These are phyloP conservation scores for Melanotaenia nigrans DNA, from an alignment of 2,797 vertebrate species.

Conservation along the genomic window DNA sequence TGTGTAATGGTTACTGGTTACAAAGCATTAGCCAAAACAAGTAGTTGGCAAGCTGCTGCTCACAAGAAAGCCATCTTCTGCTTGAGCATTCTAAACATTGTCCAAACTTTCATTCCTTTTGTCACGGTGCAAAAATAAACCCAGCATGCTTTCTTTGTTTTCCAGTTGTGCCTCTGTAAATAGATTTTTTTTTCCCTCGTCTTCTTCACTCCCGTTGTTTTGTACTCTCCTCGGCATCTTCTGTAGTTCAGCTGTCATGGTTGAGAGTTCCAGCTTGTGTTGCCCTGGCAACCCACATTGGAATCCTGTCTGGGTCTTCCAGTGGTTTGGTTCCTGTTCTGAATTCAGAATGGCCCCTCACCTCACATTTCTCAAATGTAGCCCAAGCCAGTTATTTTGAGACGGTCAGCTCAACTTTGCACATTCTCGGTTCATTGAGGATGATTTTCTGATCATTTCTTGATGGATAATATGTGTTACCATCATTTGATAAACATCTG, in stretches of 20 bases:
- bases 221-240: constrained; percentile 22
- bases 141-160: constrained; percentile 53
- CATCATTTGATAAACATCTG: not conserved
- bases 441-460: not conserved
- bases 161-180: constrained; percentile 41
- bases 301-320: constrained; percentile 68
- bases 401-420: not conserved
- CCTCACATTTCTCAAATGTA: constrained; percentile 27
- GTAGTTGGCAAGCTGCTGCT: constrained; percentile 18
- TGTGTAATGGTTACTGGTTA: constrained; percentile 23
- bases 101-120: constrained; percentile 37
- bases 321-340: constrained; percentile 63
- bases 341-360: constrained; percentile 53
- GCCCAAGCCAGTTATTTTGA: constrained; percentile 23
- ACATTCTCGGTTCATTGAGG: not conserved
- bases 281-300: constrained; percentile 67
- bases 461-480: not conserved
- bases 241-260: constrained; percentile 54
- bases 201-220: constrained; percentile 21
- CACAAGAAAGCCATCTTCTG: constrained; percentile 19
- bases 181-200: not conserved
- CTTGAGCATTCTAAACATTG: constrained; percentile 35
- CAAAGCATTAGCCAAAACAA: constrained; percentile 42
- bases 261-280: constrained; percentile 63
- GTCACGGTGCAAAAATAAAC: constrained; percentile 32